Conservation (phyloP, 2,888 invertebrate species). For the Fabriciana adippe region DNA sequence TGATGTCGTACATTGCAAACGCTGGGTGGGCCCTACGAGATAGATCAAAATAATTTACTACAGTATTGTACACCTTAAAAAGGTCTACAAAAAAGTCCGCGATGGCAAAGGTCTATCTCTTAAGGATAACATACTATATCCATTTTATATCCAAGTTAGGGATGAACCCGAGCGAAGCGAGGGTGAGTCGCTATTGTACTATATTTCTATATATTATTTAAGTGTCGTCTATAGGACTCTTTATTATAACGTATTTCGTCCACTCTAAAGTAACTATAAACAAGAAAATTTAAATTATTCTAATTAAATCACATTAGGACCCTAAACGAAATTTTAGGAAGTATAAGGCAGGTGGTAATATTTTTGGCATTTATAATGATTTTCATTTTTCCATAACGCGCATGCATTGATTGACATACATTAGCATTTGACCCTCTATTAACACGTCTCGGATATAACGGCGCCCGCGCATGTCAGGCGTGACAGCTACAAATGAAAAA, state of each 20-base stretch:
- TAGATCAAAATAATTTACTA: too few relatives aligned
- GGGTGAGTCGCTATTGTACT: too few relatives aligned
- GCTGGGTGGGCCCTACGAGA: too few relatives aligned
- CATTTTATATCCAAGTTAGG: too few relatives aligned
- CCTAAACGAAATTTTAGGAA: slow-evolving; percentile 10
- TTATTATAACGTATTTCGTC: not conserved
- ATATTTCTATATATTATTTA: too few relatives aligned
- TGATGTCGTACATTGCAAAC: too few relatives aligned
- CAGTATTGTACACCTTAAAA: too few relatives aligned
- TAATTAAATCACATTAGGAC: slow-evolving; percentile 2
- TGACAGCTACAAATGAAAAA: slow-evolving; percentile 20
- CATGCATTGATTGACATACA: slow-evolving; percentile 51
- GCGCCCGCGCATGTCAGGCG: slow-evolving; percentile 28
- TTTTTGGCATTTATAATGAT: slow-evolving; percentile 22
- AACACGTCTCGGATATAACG: slow-evolving; percentile 22
- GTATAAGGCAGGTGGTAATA: slow-evolving; percentile 26
- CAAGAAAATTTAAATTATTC: not conserved
- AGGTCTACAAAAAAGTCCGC: too few relatives aligned
- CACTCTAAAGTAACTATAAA: not conserved
- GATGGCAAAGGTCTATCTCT: too few relatives aligned
- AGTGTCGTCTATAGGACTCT: too few relatives aligned
- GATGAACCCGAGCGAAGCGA: too few relatives aligned
- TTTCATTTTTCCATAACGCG: slow-evolving; percentile 40
- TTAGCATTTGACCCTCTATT: slow-evolving; percentile 49
- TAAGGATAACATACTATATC: too few relatives aligned